Percentiles rank a stretch among this genome's conserved stretches.
Conservation (phyloP, 2,113 vertebrate species). For the Clarias batrachus region DNA sequence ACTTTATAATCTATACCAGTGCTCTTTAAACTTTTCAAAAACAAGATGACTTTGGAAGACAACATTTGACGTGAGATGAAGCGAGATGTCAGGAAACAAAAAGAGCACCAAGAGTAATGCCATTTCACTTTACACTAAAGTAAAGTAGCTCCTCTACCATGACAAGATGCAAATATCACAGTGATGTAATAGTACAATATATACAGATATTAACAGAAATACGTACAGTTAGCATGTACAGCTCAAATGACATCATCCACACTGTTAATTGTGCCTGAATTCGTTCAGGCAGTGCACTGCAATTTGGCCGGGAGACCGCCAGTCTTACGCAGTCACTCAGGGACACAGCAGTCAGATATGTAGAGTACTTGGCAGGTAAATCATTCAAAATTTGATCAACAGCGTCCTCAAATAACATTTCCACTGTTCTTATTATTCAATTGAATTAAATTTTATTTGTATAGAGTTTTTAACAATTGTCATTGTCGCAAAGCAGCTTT, state of each 20-base stretch:
- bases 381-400: background rate
- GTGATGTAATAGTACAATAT: background rate
- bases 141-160: background rate
- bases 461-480: too few relatives aligned
- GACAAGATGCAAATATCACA: background rate
- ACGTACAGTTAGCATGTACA: background rate
- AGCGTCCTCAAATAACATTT: background rate
- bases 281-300: background rate
- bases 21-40: background rate
- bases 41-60: background rate
- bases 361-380: background rate
- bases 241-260: background rate
- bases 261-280: background rate
- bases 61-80: background rate
- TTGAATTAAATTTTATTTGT: too few relatives aligned
- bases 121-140: background rate
- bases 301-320: background rate
- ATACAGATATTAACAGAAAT: background rate
- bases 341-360: background rate
- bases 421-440: background rate
- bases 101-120: background rate
- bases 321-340: background rate
- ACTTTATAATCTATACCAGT: background rate
- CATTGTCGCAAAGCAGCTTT: too few relatives aligned
- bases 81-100: background rate